Conservation (phyloP, 2,888 invertebrate species). For the Opisthograptis luteolata region DNA sequence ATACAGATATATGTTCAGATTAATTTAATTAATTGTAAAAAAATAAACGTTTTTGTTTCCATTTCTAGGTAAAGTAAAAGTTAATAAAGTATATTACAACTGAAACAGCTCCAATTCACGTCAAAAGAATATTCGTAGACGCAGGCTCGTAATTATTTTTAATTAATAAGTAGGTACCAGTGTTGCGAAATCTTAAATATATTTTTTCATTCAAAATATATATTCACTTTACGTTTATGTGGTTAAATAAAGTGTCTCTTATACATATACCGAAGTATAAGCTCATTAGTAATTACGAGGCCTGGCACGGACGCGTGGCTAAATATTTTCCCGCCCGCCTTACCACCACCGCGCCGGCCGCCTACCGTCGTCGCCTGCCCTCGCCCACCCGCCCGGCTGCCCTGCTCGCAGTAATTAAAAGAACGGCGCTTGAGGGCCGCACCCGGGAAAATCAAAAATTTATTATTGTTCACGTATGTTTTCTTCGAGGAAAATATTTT, state of each 20-base stretch:
- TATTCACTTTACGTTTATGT: slow-evolving; percentile 37
- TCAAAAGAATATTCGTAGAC: slow-evolving; percentile 12
- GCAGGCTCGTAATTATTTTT: slow-evolving; percentile 34
- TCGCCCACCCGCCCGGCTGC: slow-evolving; percentile 45
- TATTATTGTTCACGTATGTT: slow-evolving; percentile 70
- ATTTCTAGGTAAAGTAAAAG: too few species aligned
- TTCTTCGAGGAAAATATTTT: slow-evolving; percentile 58
- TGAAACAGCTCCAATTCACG: slow-evolving; percentile 3
- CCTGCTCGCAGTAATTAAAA: slow-evolving; percentile 75
- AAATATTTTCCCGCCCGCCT: slow-evolving; percentile 72
- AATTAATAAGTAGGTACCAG: slow-evolving; percentile 36
- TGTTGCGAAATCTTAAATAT: slow-evolving; percentile 33
- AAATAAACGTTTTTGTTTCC: too few species aligned
- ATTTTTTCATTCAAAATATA: slow-evolving; percentile 45
- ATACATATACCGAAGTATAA: slow-evolving; percentile 57
- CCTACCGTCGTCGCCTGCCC: slow-evolving; percentile 18
- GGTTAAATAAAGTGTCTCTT: slow-evolving; percentile 40
- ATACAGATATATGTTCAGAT: too few species aligned
- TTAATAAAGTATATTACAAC: slow-evolving; percentile 10
- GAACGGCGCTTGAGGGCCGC: slow-evolving; percentile 58
- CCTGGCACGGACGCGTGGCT: slow-evolving; percentile 72
- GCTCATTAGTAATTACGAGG: slow-evolving; percentile 80
- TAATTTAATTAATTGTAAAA: too few species aligned
- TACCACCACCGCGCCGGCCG: slow-evolving; percentile 46
- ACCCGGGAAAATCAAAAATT: slow-evolving; percentile 71